These are phyloP conservation scores for Cuniculus paca DNA, from an alignment of 2,797 vertebrate genomes.

Conservation along the genomic window DNA sequence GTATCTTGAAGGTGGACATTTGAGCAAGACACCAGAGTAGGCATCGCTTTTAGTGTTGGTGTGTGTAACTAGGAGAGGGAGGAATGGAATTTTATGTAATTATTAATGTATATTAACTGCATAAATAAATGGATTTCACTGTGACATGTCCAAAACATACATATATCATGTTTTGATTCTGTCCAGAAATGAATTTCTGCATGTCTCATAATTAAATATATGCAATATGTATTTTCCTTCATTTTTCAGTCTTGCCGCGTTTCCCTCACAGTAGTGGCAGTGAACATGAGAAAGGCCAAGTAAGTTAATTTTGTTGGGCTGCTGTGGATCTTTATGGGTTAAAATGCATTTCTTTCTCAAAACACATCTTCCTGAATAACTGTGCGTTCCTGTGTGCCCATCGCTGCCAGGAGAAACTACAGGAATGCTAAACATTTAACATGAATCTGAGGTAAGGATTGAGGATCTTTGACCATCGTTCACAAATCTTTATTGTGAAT, in stretches of 20 bases:
- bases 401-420: neutral
- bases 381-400: neutral
- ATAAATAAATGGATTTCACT: neutral
- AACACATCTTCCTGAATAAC: neutral
- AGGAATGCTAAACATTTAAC: neutral
- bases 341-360: neutral
- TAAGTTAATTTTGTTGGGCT: slow-evolving; percentile 70
- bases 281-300: slow-evolving; percentile 72
- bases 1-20: neutral
- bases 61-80: no score
- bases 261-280: slow-evolving; percentile 83
- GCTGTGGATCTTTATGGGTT: neutral
- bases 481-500: neutral
- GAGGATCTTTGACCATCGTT: neutral
- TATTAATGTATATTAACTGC: neutral
- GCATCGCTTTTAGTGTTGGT: neutral
- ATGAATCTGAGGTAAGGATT: neutral
- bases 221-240: neutral
- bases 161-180: neutral
- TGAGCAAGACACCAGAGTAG: neutral
- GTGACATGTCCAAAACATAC: neutral
- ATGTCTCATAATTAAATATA: neutral
- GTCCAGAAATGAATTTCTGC: neutral
- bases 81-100: neutral
- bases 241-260: slow-evolving; percentile 87